Base-by-base conservation (phyloP, 2,888 invertebrate genomes). In the Sphaerophoria taeniata region DNA sequence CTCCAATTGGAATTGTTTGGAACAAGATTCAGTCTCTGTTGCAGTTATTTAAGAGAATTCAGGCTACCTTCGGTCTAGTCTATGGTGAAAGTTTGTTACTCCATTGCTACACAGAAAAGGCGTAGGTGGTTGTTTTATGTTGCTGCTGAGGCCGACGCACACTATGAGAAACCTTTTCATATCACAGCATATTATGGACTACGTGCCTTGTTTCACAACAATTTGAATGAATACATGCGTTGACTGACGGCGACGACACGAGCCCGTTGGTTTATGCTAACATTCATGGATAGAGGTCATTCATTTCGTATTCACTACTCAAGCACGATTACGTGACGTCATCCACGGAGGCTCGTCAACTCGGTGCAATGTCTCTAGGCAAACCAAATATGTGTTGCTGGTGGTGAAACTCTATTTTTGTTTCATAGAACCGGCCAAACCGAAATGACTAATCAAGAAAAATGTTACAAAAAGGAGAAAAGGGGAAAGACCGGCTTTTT, bases 311-410 rank as follows among this genome's bases (percentile, higher is more conserved):
- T 69, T 76, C 45, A 24, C 1, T 2, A 24, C 1, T 70, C 49
- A 65, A 55, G 43, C 47, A 56, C 63, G 56, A 53, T 34, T 84
- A 84, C 84, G 84, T 72, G 84, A 84, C 84, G 84, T 84, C 84
- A 84, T 63, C 9, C 84, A 84, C 80, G 84, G 72, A 84, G 84
- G 84, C 84, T 84, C 80, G 84, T 24, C 80, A 72, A 79, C 70
- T 79, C 56, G 36, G 14, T 72, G 81, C 33, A 67, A n/a, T 72
- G 31, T 45, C 7, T 24, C 24, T 24, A 24, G 24, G 24, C 24
- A 34, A 39, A 14, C 51, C 39, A 11, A 4, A 61, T 12, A 33
- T 31, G 34, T 49, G 49, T 49, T 31, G 4, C 12, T 43, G 33
- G 33, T 61, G 60, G 65, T 65, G 43, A 39, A 63, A 55, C 36